phyloP scores from a whole-genome alignment of 2,888 invertebrate genomes.

The Lycia hirtaria region DNA sequence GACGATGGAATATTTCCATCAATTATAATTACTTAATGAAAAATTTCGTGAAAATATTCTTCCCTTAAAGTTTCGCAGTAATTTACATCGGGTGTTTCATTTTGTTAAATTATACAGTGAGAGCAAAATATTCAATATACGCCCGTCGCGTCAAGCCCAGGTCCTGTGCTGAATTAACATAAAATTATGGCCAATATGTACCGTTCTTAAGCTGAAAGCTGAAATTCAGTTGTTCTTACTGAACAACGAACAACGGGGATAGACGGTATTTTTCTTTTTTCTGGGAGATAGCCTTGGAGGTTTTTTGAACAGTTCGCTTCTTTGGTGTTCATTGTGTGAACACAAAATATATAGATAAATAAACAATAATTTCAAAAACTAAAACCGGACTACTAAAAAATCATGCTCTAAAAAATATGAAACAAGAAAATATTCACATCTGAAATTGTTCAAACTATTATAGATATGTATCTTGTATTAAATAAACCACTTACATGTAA shows the following conservation, averaged over 20 bases:
- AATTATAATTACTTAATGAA: slow-evolving; percentile 12
- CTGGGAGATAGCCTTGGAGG: too few relatives aligned
- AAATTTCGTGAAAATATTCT: slow-evolving; percentile 5
- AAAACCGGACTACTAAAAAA: too few relatives aligned
- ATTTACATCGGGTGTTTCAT: slow-evolving; percentile 47
- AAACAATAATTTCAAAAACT: too few relatives aligned
- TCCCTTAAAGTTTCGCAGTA: slow-evolving; percentile 12
- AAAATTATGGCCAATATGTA: slow-evolving; percentile 56
- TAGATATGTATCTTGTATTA: too few relatives aligned
- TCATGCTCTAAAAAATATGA: too few relatives aligned
- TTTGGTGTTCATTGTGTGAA: too few relatives aligned
- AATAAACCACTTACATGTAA: too few relatives aligned
- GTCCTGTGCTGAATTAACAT: slow-evolving; percentile 65
- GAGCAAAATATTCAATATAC: slow-evolving; percentile 72
- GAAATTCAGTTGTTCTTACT: background rate
- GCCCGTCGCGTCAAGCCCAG: slow-evolving; percentile 53
- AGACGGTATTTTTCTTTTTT: too few relatives aligned
- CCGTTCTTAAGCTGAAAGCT: background rate
- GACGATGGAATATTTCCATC: slow-evolving; percentile 8
- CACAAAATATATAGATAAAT: too few relatives aligned
- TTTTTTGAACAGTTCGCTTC: too few relatives aligned
- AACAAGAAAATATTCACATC: too few relatives aligned
- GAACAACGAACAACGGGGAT: background rate
- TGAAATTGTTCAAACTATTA: too few relatives aligned
- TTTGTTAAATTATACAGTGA: slow-evolving; percentile 66